A percentile compares a stretch with the other conserved stretches of the same genome.
phyloP scores from a whole-genome alignment of 2,113 vertebrate species.

The Piaya cayana region DNA sequence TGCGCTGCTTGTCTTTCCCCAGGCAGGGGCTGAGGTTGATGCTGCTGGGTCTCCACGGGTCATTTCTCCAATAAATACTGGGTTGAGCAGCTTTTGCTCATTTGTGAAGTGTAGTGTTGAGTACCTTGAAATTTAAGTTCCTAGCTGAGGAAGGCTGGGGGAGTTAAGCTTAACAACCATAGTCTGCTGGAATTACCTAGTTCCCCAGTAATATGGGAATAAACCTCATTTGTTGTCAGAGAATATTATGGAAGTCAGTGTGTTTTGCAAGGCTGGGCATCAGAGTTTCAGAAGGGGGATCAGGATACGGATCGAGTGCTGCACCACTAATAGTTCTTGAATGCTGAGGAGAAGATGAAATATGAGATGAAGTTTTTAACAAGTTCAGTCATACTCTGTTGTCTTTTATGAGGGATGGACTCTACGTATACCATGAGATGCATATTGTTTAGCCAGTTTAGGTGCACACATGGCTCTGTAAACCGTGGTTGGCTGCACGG shows the following conservation, averaged over 20 bases:
- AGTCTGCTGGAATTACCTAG: neutral
- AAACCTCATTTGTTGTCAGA: neutral
- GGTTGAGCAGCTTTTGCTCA: neutral
- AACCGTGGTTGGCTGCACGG: neutral
- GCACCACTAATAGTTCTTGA: neutral
- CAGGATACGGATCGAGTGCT: neutral
- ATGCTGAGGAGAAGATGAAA: neutral
- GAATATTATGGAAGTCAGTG: accelerated
- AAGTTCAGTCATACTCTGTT: neutral
- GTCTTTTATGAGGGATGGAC: accelerated
- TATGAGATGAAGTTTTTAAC: neutral
- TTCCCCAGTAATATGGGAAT: neutral
- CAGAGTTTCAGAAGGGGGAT: neutral
- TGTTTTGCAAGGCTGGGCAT: neutral
- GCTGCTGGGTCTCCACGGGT: neutral
- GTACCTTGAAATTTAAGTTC: neutral
- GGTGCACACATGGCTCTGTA: accelerated
- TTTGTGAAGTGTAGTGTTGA: neutral
- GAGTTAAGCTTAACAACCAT: neutral
- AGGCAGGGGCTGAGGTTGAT: neutral
- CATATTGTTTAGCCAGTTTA: accelerated
- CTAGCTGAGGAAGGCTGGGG: neutral
- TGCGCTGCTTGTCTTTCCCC: neutral
- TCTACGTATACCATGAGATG: accelerated
- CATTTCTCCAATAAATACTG: neutral